Evolutionary conservation across 1,140 invertebrate species (phyloP), one percentile per base, ranked within the genome.

Genomic region (Psilanteris sp.): DNA sequence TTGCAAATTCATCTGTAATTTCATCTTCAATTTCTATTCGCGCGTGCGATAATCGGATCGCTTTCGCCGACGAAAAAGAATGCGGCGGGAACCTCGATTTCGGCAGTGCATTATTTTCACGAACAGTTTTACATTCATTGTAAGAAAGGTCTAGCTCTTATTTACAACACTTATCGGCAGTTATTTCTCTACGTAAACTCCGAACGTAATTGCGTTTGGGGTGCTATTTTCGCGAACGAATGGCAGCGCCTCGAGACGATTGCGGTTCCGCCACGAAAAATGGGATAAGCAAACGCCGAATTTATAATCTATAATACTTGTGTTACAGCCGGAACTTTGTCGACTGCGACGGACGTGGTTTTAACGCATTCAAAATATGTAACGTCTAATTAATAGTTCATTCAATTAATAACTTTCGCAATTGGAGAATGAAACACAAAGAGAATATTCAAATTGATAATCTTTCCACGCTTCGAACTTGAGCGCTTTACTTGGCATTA

Each of bases 101-200:
- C 27, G 61, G 46, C 29, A 54, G 37, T 54, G 32, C 41, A 44
- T 54, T 44, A 43, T 44, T 66, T 66, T 44, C 48, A 3, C 27
- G 18, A 48, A 37, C 15, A 7, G 1, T 54, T 54, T 66, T 66
- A 54, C 61, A 66, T 44, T 54, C 48, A 64, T 43, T n/a, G 59
- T 43, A 66, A 43, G 48, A 54, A 54, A 54, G 11, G 39, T 54
- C 22, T 44, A 26, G 29, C 48, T 46, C 18, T 67, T 55, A 67
- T 67, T 67, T 67, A 67, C 48, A 67, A 50, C 48, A 55, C 39
- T 44, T 67, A 67, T 67, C 62, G 48, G 48, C 48, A 67, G 48
- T 66, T 66, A 52, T 34, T 54, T 54, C 26, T 67, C 26, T 67
- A 67, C 48, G 48, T 67, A 67, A 67, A 67, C 18, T 67, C 31